Conservation (phyloP, 2,797 vertebrate genomes). For the Tauraco hartlaubi region DNA sequence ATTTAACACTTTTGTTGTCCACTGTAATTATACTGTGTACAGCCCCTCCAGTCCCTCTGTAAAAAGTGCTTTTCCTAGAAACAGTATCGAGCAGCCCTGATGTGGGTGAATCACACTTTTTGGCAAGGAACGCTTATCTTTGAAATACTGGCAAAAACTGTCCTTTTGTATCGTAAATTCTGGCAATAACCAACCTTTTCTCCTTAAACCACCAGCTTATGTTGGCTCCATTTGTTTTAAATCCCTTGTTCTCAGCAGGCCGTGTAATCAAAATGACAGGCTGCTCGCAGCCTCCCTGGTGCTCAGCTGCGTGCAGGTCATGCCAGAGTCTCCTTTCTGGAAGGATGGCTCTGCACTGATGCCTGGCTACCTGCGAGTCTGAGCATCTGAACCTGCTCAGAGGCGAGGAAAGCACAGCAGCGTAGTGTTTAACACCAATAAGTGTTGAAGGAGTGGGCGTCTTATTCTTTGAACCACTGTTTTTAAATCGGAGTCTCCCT, state of each 20-base stretch:
- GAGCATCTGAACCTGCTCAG: slow-evolving; percentile 1
- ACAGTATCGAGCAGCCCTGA: not conserved
- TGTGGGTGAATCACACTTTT: not conserved
- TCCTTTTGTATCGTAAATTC: slow-evolving; percentile 7
- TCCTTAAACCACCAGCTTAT: slow-evolving; percentile 23
- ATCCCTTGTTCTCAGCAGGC: slow-evolving; percentile 4
- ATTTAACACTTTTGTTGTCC: not conserved
- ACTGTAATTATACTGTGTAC: not conserved
- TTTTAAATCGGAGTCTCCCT: not conserved
- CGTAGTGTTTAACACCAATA: not conserved
- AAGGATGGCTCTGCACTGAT: not conserved
- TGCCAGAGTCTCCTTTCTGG: not conserved
- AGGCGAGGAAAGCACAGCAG: not conserved
- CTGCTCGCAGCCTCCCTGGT: not conserved
- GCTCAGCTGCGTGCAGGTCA: not conserved
- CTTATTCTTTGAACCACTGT: not conserved
- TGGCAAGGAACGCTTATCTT: not conserved
- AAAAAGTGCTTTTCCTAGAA: not conserved
- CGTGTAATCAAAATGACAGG: not conserved
- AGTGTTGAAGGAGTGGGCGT: not conserved
- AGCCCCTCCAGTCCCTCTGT: not conserved
- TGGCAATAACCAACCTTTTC: slow-evolving; percentile 22
- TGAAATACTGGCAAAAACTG: not conserved
- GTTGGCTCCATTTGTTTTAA: slow-evolving; percentile 20
- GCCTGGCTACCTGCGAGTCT: not conserved